Base-by-base conservation (phyloP, 1,140 invertebrate species). In the Lordiphosa clarofinis region DNA sequence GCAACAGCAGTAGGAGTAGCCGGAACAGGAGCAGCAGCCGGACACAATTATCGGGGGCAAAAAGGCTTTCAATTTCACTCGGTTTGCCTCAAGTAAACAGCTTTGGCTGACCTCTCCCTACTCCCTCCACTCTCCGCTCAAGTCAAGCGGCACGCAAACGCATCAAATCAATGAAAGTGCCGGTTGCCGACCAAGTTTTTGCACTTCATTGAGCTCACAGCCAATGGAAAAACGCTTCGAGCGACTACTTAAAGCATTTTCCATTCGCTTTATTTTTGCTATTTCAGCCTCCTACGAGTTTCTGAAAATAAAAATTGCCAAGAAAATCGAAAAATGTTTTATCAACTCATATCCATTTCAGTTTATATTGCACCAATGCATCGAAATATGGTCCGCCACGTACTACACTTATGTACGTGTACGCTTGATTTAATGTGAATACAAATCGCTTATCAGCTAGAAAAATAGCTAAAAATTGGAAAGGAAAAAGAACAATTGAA, bases 141-240 rank as follows among this genome's bases (percentile, higher is more conserved):
- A 81, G 76, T 82, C 53, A 72, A 72, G 68, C 68, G 72, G 78
- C 76, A 82, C 78, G 76, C 78, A 82, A 82, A 84, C 78, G 76
- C 76, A 82, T 82, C 78, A 82, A 84, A 82, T 84, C 76, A 82
- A 84, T 72, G 76, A 76, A 82, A 82, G 76, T 82, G 72, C 67
- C 62, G 33, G 57, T 35, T 21, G 56, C 42, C 46, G 39, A 57
- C 72, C 78, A 76, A 54, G 78, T 62, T 76, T 50, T 82, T 73
- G 78, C 76, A 82, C 76, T 82, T 76, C 76, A 82, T 82, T 82
- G 76, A 69, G 38, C 73, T 37, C 55, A 24, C 71, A 55, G 53
- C 55, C 39, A 55, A 11, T 38, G 35, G 36, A 24, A 15, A 52
- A 42, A 37, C 28, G 53, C 56, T 57, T 72, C 42, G 15, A 56